Conservation (phyloP, 2,113 vertebrate species). For the Symphodus melops region DNA sequence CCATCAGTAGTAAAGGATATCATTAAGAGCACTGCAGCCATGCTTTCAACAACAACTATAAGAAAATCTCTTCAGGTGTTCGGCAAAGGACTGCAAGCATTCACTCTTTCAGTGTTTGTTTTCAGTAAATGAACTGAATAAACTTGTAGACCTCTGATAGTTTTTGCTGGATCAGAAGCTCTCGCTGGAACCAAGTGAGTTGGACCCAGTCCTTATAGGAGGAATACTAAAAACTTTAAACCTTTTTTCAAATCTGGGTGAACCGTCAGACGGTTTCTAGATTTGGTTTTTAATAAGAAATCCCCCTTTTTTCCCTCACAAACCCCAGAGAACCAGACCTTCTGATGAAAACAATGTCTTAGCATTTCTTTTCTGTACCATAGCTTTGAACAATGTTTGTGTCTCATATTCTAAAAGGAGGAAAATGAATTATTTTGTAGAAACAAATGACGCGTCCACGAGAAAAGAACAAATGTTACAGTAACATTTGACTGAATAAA, state of each 20-base stretch:
- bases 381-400: conserved; percentile 42
- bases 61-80: too few species aligned
- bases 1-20: too few species aligned
- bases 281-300: neutral
- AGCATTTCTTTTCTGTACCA: conserved; percentile 50
- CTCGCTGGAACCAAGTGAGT: conserved; percentile 27
- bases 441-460: conserved; percentile 10
- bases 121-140: too few species aligned
- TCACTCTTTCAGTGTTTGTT: too few species aligned
- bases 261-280: conserved; percentile 39
- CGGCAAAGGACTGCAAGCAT: too few species aligned
- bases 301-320: neutral
- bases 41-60: too few species aligned
- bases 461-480: conserved; percentile 13
- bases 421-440: conserved; percentile 42
- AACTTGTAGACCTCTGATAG: neutral
- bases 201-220: conserved; percentile 39
- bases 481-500: conserved; percentile 5
- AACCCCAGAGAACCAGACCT: neutral
- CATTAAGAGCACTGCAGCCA: too few species aligned
- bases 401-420: conserved; percentile 40
- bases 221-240: conserved; percentile 22
- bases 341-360: conserved; percentile 26
- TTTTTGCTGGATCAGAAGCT: conserved; percentile 29
- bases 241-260: conserved; percentile 11